Base-by-base conservation (phyloP, 1,140 invertebrate species). In the Lordiphosa mommai region DNA sequence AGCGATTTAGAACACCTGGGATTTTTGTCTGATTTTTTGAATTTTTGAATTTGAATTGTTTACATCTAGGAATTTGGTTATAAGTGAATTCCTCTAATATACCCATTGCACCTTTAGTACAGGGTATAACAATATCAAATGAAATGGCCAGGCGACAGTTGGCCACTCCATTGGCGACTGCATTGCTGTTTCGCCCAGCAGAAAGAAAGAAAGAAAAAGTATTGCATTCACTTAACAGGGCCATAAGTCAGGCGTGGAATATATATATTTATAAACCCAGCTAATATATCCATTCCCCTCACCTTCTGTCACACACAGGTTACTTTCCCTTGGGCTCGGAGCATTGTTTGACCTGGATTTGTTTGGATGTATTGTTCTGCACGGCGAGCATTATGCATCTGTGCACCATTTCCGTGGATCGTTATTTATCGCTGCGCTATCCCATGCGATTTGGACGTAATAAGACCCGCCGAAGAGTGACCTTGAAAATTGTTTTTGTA, bases 381-480 rank as follows among this genome's bases (percentile, higher is more conserved):
- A 99, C 97, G 0, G 97, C 97, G 0, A 97, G 96, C 47, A 98
- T 98, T 82, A 96, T 98, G 93, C 97, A 99, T 89, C 91, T 99
- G 14, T 98, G 96, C 89, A 98, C 97, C 47, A 98, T 99, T 87
- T 96, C 95, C 70, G 95, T 98, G 65, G 97, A 98, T 90, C 93
- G 97, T 70, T 96, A 95, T 88, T 91, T 96, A 4, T 95, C 94
- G 10, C 91, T 97, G 12, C 92, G 95, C 6, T 96, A 96, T 86
- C 95, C 95, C 0, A 96, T 96, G 94, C 93, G 94, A 76, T 97
- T 97, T 74, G 96, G 96, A 8, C 91, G 96, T 37, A 96, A 97
- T 88, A 97, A 97, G 84, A 97, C 96, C 2, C 92, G 94, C 34
- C 91, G 93, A 48, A 90, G 96, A 59, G 96, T 97, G n/a, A 93